These are phyloP conservation scores for Kradibia gibbosae DNA, from an alignment of 1,140 invertebrate species.

Conservation along the genomic window DNA sequence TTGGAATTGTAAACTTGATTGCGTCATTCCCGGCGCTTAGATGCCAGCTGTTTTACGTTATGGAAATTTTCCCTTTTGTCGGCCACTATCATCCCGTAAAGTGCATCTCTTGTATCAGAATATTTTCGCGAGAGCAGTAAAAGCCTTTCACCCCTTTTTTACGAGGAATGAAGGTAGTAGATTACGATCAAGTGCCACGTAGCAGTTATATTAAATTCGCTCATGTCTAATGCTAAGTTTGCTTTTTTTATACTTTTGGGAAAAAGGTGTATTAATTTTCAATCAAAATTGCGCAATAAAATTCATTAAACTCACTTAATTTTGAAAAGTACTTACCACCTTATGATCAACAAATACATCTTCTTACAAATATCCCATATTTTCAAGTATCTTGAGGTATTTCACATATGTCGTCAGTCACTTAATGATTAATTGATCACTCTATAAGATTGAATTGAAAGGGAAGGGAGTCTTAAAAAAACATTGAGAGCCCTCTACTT, in stretches of 20 bases:
- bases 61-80: background rate
- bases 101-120: background rate
- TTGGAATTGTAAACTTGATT: conserved; percentile 44
- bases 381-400: conserved; percentile 15
- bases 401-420: conserved; percentile 50
- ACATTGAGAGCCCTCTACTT: background rate
- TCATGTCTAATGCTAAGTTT: no score
- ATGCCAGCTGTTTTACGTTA: background rate
- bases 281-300: no score
- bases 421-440: conserved; percentile 55
- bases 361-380: no score
- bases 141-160: background rate
- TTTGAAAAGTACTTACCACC: no score
- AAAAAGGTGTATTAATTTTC: no score
- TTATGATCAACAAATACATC: no score
- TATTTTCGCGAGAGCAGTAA: background rate
- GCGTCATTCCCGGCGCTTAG: conserved; percentile 4
- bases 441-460: background rate
- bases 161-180: background rate
- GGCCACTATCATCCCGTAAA: background rate
- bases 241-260: no score
- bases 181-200: no score
- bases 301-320: no score
- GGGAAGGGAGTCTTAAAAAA: conserved; percentile 1
- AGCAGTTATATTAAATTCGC: no score